Base-by-base conservation (phyloP, 2,113 vertebrate genomes). In the Sylvia atricapilla region DNA sequence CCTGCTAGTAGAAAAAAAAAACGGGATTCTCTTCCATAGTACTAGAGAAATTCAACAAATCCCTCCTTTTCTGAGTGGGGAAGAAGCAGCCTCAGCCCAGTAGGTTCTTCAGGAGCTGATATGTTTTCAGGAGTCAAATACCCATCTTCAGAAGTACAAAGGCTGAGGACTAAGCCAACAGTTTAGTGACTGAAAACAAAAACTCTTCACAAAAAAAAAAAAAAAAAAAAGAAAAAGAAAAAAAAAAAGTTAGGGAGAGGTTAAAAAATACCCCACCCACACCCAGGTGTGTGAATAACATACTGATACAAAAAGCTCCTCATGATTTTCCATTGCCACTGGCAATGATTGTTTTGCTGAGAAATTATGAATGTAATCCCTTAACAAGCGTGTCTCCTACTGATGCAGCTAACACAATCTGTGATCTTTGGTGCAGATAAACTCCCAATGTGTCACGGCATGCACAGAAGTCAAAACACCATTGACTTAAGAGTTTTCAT, bases 1-100 rank as follows among this genome's bases (percentile, higher is more conserved):
- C 9, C 12, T 35, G 3, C 31, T 23, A 30, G 30, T 11, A n/a
- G 47, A 69, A 74, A 47, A 35, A 35, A 28, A 49, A 35, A 20
- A 13, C 11, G 14, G 9, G 6, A n/a, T 19, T 47, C 13, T 68
- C 31, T 44, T 63, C 16, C 8, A 1, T 7, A 90, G 7, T 20
- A 63, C 17, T 2, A 35, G 4, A 80, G 11, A 7, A 82, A 15
- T 67, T 79, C 44, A 84, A 84, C 20, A 80, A 39, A 60, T 10
- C 2, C 7, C 13, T 52, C 18, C 8, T 79, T 80, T 80, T 47
- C 3, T 0, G 0, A 43, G 11, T 0, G 10, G 20, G 30, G 43
- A 90, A 76, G 44, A 6, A 76, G 17, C 6, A 95, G 33, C 6
- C 13, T 86, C 44, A 50, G 23, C n/a, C 19, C 17, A 53, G 37